phyloP scores from a whole-genome alignment of 2,113 vertebrate genomes.

The Craseonycteris thonglongyai region DNA sequence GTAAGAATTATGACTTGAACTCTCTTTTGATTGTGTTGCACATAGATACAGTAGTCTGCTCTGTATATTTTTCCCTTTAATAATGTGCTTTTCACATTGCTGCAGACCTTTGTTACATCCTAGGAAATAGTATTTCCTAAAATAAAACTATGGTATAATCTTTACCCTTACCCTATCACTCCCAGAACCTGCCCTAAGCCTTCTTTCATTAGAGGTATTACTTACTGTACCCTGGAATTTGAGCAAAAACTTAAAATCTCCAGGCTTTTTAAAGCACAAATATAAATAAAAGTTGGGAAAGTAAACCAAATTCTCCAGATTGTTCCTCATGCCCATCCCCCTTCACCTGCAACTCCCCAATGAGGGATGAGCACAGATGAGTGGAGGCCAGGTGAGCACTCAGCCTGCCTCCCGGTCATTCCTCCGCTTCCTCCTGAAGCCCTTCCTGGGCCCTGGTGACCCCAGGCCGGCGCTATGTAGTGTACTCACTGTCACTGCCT shows the following conservation, averaged over 20 bases:
- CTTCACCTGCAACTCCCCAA: conserved; percentile 57
- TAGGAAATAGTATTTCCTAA: conserved; percentile 75
- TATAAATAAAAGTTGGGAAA: conserved; percentile 38
- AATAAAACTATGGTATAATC: conserved; percentile 73
- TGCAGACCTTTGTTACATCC: conserved; percentile 81
- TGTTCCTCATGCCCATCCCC: conserved; percentile 58
- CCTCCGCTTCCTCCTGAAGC: background rate
- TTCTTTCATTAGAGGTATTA: background rate
- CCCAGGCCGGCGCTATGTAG: background rate
- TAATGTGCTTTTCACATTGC: conserved; percentile 86
- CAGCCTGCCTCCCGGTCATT: background rate
- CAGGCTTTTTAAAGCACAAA: conserved; percentile 53
- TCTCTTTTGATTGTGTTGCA: conserved; percentile 86
- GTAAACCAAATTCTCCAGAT: conserved; percentile 34
- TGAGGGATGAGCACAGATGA: conserved; percentile 3
- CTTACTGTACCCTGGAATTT: conserved; percentile 58
- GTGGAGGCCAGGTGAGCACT: background rate
- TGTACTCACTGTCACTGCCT: conserved; percentile 52
- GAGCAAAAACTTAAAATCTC: conserved; percentile 40
- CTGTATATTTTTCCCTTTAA: conserved; percentile 86
- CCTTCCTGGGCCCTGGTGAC: background rate
- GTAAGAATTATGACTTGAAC: conserved; percentile 90
- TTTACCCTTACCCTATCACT: conserved; percentile 16
- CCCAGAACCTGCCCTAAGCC: conserved; percentile 52
- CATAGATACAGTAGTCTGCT: conserved; percentile 86